Percentiles rank a stretch among this genome's conserved stretches.
These are phyloP conservation scores for Eurypyga helias DNA, from an alignment of 2,113 vertebrate species.

Conservation along the genomic window DNA sequence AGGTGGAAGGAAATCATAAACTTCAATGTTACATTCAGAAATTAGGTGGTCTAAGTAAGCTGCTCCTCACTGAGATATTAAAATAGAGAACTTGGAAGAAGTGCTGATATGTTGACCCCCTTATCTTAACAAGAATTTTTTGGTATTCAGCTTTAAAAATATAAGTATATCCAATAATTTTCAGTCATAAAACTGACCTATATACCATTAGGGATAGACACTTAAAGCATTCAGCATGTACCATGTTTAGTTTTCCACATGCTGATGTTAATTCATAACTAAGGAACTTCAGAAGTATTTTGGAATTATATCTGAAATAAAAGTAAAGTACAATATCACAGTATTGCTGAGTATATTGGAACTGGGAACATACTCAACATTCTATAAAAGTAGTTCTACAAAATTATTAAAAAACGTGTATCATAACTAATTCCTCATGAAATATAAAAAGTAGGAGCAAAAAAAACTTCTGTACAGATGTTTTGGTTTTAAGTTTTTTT, in stretches of 20 bases:
- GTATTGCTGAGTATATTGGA: not conserved
- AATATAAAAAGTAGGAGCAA: not conserved
- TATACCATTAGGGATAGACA: not conserved
- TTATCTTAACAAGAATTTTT: not conserved
- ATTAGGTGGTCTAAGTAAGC: not conserved
- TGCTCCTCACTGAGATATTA: not conserved
- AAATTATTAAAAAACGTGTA: not conserved
- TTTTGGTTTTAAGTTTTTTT: not conserved
- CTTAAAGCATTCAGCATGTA: not conserved
- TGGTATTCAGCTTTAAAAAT: not conserved
- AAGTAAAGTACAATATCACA: not conserved
- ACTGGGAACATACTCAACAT: not conserved
- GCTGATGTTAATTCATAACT: not conserved
- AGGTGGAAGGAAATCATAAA: not conserved
- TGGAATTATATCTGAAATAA: not conserved
- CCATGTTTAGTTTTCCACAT: not conserved
- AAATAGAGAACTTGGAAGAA: not conserved
- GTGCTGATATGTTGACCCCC: not conserved
- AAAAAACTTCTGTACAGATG: not conserved
- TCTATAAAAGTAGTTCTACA: not conserved
- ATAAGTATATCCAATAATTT: not conserved
- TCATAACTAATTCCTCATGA: not conserved
- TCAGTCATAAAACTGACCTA: not conserved
- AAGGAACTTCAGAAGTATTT: not conserved
- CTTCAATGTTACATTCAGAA: not conserved